Conservation (phyloP, 2,797 vertebrate genomes). For the Urophycis tenuis region DNA sequence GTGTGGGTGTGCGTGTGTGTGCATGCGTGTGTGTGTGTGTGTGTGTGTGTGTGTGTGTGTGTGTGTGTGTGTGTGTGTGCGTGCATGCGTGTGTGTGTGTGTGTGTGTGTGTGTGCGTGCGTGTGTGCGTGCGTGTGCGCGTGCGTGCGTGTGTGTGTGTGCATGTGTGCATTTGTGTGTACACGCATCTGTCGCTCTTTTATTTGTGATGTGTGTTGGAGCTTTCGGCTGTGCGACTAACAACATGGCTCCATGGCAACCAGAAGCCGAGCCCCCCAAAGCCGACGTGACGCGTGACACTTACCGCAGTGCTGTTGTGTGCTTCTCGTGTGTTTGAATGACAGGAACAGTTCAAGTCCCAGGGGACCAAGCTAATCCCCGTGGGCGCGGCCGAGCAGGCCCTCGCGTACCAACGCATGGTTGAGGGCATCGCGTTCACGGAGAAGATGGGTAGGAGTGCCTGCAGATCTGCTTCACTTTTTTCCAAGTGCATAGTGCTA, state of each 20-base stretch:
- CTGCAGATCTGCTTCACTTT: too few relatives aligned
- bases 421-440: slow-evolving; percentile 62
- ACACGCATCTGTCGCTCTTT: too few relatives aligned
- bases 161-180: neutral
- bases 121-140: neutral
- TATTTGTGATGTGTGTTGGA: neutral
- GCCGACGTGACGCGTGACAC: neutral
- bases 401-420: slow-evolving; percentile 65
- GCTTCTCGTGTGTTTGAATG: slow-evolving; percentile 1
- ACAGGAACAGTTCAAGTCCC: slow-evolving; percentile 66
- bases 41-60: too few relatives aligned
- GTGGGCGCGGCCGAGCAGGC: slow-evolving; percentile 54
- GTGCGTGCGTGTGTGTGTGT: neutral
- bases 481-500: too few relatives aligned
- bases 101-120: too few relatives aligned
- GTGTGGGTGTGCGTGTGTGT: too few relatives aligned
- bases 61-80: neutral
- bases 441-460: slow-evolving; percentile 61
- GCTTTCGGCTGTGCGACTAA: neutral
- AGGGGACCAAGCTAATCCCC: slow-evolving; percentile 64
- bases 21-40: too few relatives aligned
- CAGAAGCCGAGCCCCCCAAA: neutral
- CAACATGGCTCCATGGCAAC: neutral
- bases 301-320: neutral
- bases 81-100: too few relatives aligned